A percentile compares a stretch with the other conserved stretches of the same genome.
These are phyloP conservation scores for Venustaconcha ellipsiformis DNA, from an alignment of 1,140 invertebrate species.

Conservation along the genomic window DNA sequence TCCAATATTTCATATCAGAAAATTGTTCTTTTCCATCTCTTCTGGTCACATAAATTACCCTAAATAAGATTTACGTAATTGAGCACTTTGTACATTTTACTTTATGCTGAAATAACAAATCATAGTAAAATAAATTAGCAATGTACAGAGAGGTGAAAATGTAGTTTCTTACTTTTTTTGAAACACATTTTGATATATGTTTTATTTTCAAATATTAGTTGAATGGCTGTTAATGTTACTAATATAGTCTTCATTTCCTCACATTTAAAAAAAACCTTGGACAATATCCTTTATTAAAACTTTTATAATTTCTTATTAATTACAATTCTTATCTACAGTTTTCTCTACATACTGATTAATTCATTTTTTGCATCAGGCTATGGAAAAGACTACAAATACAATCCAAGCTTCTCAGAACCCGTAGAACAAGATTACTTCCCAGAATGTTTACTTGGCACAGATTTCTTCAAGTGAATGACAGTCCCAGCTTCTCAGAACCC, in stretches of 20 bases:
- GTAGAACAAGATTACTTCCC: conserved; percentile 64
- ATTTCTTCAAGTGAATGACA: conserved; percentile 51
- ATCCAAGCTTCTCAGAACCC: conserved; percentile 42
- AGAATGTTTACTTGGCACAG: conserved; percentile 43
- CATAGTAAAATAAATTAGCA: too few species aligned
- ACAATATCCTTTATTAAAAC: not conserved
- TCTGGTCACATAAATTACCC: too few species aligned
- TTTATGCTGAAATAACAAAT: too few species aligned
- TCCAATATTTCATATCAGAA: too few species aligned
- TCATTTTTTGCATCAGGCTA: conserved; percentile 67
- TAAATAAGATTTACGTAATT: too few species aligned
- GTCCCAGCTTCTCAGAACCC: conserved; percentile 37
- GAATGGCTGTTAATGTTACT: not conserved
- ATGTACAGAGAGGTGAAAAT: too few species aligned
- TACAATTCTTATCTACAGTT: not conserved
- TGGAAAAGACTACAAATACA: conserved; percentile 66
- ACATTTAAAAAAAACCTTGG: not conserved
- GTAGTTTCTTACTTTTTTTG: too few species aligned
- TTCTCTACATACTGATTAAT: not conserved
- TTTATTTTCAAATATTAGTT: not conserved
- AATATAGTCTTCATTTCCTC: not conserved
- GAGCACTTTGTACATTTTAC: too few species aligned
- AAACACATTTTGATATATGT: not conserved
- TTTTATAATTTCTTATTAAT: not conserved
- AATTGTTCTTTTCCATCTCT: too few species aligned